These are phyloP conservation scores for Heteromormyrus szaboi DNA, from an alignment of 2,797 vertebrate species.

Conservation along the genomic window DNA sequence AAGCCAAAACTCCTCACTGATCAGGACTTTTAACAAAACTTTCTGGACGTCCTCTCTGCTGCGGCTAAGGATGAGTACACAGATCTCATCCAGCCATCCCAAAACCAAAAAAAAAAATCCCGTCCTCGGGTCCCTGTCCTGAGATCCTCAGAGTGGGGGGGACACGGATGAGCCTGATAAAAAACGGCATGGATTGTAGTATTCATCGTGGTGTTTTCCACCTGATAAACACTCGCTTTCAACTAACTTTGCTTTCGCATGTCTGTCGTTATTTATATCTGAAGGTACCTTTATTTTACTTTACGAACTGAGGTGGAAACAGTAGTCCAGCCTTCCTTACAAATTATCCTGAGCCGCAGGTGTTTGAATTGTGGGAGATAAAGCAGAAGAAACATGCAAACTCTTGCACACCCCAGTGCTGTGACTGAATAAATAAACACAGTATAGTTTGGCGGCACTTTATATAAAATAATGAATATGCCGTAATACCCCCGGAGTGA, in stretches of 20 bases:
- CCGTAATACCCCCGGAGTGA: neutral
- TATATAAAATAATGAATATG: conserved; percentile 10
- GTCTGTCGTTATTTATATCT: conserved; percentile 3
- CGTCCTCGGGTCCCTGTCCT: neutral
- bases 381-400: neutral
- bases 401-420: neutral
- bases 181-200: neutral
- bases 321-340: neutral
- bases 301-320: neutral
- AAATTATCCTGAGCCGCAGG: neutral
- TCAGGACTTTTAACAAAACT: neutral
- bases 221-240: neutral
- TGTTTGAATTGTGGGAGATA: neutral
- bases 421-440: neutral
- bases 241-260: neutral
- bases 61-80: neutral
- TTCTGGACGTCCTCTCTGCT: neutral
- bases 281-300: neutral
- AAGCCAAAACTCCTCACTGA: neutral
- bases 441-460: neutral
- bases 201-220: neutral
- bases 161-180: neutral
- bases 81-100: neutral
- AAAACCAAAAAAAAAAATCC: neutral
- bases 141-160: neutral